Evolutionary conservation across 2,888 invertebrate genomes (phyloP), one percentile per base, ranked within the genome.

Genomic region (Leptinotarsa juncta): DNA sequence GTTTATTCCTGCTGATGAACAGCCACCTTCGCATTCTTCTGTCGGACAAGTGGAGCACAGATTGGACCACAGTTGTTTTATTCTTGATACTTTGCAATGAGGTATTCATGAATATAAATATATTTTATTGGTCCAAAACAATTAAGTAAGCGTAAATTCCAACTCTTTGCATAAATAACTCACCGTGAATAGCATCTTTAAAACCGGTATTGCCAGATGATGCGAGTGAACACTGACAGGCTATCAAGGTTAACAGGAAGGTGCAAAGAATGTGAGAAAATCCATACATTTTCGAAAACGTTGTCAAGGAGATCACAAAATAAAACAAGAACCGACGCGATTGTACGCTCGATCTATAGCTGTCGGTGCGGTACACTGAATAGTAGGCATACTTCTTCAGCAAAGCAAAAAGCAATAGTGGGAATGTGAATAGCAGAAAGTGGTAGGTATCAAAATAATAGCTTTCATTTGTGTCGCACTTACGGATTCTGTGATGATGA

Each of bases 371-470:
- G 70, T 76, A 71, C 66, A 76, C 73, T 76, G 73, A 73, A 71
- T 73, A 69, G 23, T 57, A 57, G 57, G 57, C 57, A 57, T 70
- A 71, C 69, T 65, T 67, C 67, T 57, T 73, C 55, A 32, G 23
- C 67, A 65, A 57, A 51, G 23, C 53, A 32, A 49, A 65, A 51
- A 51, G 23, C 60, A 32, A 49, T 72, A 77, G 79, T 78, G 78
- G 78, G 81, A 81, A 81, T 77, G 78, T 78, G 73, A 73, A 67
- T 75, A 75, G 50, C 69, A 67, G 76, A 76, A 73, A 73, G 73
- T 76, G 69, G 76, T 73, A 71, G 69, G 76, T 73, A 71, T 66
- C 60, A 65, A 76, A 68, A 79, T 75, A 80, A 77, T 71, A 74
- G 78, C 78, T 79, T 79, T 79, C 79, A 75, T 79, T 79, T 78